Evolutionary conservation across 2,797 vertebrate genomes (phyloP).

Genomic region (Gambelia wislizenii): DNA sequence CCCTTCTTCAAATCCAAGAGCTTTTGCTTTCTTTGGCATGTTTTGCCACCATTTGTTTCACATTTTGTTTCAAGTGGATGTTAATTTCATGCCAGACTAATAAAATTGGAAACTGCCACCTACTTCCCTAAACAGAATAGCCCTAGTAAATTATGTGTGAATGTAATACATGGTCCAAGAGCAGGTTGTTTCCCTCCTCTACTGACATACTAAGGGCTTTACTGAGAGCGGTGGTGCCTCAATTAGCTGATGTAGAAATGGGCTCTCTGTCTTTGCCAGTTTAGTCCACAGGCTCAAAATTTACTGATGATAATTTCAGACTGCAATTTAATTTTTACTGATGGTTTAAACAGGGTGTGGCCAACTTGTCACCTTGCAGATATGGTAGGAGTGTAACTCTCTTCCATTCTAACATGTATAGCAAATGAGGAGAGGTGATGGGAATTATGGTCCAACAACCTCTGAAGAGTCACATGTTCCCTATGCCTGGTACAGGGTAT

Average conservation of each 20-base stretch:
- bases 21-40: background rate
- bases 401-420: background rate
- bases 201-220: background rate
- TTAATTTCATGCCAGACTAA: conserved; percentile 17
- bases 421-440: background rate
- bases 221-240: too few relatives aligned
- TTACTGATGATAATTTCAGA: background rate
- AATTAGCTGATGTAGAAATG: background rate
- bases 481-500: background rate
- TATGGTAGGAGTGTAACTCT: too few relatives aligned
- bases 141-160: background rate
- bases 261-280: background rate
- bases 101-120: conserved; percentile 3
- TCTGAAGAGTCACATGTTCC: background rate
- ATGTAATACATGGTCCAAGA: background rate
- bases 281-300: background rate
- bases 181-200: background rate
- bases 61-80: conserved; percentile 36
- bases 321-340: background rate
- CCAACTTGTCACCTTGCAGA: background rate
- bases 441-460: background rate
- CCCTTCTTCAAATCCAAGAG: background rate
- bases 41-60: conserved; percentile 1
- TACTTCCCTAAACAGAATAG: background rate
- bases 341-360: background rate